phyloP scores from a whole-genome alignment of 2,888 invertebrate genomes.

The Stenodera caucasica region DNA sequence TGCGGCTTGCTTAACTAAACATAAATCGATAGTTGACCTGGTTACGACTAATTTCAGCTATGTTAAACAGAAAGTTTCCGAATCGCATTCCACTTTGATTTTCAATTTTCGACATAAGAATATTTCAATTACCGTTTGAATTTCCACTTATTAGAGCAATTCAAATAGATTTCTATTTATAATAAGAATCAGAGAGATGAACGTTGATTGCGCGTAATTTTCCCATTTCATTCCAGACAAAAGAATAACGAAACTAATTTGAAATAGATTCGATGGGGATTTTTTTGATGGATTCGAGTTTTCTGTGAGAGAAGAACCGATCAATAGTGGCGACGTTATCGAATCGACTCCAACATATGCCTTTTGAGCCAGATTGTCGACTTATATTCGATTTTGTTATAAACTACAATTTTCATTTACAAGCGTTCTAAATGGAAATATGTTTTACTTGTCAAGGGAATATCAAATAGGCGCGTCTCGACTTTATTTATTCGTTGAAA shows the following conservation, averaged over 20 bases:
- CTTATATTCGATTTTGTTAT: neutral
- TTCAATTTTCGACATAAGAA: neutral
- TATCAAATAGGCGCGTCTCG: neutral
- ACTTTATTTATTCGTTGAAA: neutral
- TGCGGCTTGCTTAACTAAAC: conserved; percentile 8
- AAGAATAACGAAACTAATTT: neutral
- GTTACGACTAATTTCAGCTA: conserved; percentile 4
- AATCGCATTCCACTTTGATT: neutral
- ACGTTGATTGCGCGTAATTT: neutral
- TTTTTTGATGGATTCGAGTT: neutral
- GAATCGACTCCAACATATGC: neutral
- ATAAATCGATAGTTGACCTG: conserved; percentile 7
- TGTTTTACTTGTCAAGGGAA: neutral
- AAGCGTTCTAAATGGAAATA: neutral
- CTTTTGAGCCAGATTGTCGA: neutral
- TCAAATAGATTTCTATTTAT: too few species aligned
- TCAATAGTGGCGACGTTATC: neutral
- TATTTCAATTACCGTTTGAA: too few species aligned
- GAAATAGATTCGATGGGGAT: neutral
- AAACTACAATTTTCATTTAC: too few species aligned
- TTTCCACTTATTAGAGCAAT: too few species aligned
- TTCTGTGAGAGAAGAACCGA: neutral
- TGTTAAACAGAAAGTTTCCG: conserved; percentile 1
- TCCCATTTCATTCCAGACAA: neutral
- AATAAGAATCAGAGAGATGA: too few species aligned